phyloP scores from a whole-genome alignment of 1,140 invertebrate genomes.

The Vollenhovia emeryi region DNA sequence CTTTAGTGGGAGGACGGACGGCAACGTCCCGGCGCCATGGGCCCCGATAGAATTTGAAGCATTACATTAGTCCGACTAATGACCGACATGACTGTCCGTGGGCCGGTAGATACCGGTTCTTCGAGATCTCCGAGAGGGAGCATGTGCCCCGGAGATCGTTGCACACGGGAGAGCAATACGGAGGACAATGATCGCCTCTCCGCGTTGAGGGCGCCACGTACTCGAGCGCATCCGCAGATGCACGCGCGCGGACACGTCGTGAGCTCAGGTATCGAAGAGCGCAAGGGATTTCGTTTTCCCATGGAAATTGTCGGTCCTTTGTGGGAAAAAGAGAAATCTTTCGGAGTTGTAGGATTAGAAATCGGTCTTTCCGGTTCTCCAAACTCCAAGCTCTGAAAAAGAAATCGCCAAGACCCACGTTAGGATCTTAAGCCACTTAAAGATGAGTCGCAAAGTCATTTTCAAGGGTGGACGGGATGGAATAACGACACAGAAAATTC shows the following conservation, averaged over 20 bases:
- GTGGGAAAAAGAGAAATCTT: not conserved
- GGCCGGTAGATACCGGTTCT: constrained; percentile 79
- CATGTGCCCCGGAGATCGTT: constrained; percentile 63
- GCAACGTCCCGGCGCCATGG: constrained; percentile 54
- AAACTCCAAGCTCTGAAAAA: not conserved
- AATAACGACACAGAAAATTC: not conserved
- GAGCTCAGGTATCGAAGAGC: not conserved
- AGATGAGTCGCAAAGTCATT: not conserved
- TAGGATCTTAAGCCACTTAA: not conserved
- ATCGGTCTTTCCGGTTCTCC: not conserved
- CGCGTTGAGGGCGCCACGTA: constrained; percentile 70
- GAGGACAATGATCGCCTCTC: constrained; percentile 49
- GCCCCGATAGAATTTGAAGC: constrained; percentile 77
- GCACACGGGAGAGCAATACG: constrained; percentile 53
- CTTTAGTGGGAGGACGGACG: constrained; percentile 67
- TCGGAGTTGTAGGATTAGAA: not conserved
- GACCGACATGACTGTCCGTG: constrained; percentile 80
- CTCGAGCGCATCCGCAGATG: constrained; percentile 24
- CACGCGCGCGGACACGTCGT: not conserved
- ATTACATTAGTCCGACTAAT: constrained; percentile 80
- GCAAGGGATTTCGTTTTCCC: not conserved
- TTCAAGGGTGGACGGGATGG: not conserved
- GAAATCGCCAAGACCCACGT: not conserved
- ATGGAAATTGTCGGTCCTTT: not conserved
- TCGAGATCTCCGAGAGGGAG: constrained; percentile 55